Conservation (phyloP, 1,140 invertebrate genomes). For the Bacillus rossius region DNA sequence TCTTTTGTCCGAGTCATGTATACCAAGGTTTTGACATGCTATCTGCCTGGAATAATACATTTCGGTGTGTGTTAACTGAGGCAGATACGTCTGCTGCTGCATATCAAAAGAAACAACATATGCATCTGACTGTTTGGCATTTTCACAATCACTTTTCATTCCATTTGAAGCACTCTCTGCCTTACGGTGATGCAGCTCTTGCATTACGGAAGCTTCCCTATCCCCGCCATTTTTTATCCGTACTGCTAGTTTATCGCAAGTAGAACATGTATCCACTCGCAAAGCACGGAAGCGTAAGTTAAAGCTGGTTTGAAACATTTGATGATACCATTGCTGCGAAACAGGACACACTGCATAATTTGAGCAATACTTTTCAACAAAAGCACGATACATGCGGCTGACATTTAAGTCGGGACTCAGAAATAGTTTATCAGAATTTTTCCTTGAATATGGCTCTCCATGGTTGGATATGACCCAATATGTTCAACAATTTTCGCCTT, state of each 20-base stretch:
- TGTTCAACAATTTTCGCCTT: too few relatives aligned
- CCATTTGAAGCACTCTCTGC: background rate
- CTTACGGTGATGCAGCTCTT: constrained; percentile 11
- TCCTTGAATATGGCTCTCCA: too few relatives aligned
- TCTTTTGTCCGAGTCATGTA: constrained; percentile 4
- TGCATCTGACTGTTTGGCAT: constrained; percentile 1
- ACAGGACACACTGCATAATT: too few relatives aligned
- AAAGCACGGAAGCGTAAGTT: constrained; percentile 8
- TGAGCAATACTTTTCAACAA: too few relatives aligned
- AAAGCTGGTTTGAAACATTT: too few relatives aligned
- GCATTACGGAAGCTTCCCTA: constrained; percentile 6
- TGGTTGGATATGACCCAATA: too few relatives aligned
- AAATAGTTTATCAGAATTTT: too few relatives aligned
- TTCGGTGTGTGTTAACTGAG: constrained; percentile 10
- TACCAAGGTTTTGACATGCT: constrained; percentile 9
- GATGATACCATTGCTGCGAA: too few relatives aligned
- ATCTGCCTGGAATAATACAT: constrained; percentile 13
- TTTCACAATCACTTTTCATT: background rate
- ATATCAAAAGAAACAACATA: constrained; percentile 6
- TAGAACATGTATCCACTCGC: constrained; percentile 7
- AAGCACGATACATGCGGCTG: too few relatives aligned
- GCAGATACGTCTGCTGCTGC: constrained; percentile 7
- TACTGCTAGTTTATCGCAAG: constrained; percentile 9
- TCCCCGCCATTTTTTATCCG: constrained; percentile 9
- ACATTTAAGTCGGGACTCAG: too few relatives aligned